phyloP scores from a whole-genome alignment of 2,113 vertebrate species.

The Myotis yumanensis region DNA sequence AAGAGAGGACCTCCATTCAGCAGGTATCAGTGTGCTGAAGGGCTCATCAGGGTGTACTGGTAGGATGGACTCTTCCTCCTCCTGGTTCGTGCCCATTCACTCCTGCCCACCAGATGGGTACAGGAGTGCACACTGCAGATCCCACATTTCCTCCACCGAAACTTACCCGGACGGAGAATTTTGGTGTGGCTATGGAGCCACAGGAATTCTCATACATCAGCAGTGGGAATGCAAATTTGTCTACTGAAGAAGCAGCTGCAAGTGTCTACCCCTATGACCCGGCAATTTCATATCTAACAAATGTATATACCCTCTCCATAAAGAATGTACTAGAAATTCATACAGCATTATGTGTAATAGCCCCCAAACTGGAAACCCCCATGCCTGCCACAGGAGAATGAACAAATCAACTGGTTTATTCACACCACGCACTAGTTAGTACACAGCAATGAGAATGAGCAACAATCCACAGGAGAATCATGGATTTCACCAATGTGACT shows the following conservation, averaged over 20 bases:
- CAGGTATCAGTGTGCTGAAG: background rate
- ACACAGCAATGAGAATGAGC: background rate
- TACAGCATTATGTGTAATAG: background rate
- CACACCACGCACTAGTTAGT: too few relatives aligned
- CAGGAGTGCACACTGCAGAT: background rate
- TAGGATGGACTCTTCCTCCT: background rate
- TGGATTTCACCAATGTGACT: background rate
- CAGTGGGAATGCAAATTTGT: background rate
- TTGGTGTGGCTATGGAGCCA: background rate
- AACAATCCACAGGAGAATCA: background rate
- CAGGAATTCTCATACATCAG: background rate
- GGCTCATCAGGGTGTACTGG: background rate
- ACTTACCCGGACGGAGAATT: background rate
- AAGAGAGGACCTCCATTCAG: background rate
- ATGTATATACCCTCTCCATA: background rate
- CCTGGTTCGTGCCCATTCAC: background rate
- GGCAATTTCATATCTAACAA: background rate
- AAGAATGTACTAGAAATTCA: background rate
- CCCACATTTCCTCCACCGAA: background rate
- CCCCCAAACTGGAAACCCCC: background rate
- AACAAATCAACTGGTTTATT: background rate
- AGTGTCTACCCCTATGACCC: background rate
- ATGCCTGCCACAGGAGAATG: background rate
- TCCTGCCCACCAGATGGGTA: background rate
- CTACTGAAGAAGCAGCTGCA: background rate